These are phyloP conservation scores for Antechinus stuartii DNA, from an alignment of 2,113 vertebrate species.

Conservation along the genomic window DNA sequence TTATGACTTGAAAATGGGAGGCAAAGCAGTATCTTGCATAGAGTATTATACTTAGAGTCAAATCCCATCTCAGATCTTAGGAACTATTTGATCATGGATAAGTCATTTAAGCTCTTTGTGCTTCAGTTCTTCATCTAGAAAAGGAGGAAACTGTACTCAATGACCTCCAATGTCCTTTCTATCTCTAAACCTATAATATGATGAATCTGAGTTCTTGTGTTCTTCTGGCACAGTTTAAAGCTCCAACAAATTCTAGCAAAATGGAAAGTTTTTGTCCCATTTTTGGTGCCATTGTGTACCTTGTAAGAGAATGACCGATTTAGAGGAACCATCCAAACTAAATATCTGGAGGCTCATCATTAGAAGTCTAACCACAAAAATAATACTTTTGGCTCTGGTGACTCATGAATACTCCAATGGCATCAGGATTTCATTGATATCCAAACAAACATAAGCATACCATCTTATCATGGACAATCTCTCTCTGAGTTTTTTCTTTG, in stretches of 20 bases:
- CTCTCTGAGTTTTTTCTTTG: neutral
- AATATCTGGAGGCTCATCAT: neutral
- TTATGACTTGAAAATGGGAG: neutral
- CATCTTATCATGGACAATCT: neutral
- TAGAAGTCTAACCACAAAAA: neutral
- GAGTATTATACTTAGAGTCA: neutral
- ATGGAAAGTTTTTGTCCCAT: neutral
- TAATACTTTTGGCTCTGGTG: neutral
- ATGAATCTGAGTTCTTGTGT: neutral
- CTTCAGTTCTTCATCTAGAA: neutral
- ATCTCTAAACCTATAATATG: neutral
- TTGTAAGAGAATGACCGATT: neutral
- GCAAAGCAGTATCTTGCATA: neutral
- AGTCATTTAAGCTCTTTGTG: neutral
- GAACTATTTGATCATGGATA: neutral
- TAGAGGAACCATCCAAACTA: neutral
- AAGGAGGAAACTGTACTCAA: neutral
- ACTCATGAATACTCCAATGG: neutral
- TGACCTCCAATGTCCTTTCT: neutral
- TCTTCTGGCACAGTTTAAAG: neutral
- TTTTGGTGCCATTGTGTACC: neutral
- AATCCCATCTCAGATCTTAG: neutral
- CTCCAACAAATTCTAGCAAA: neutral
- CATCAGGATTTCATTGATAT: neutral
- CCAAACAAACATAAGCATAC: neutral